These are phyloP conservation scores for Phylloscopus whistleri DNA, from an alignment of 2,113 vertebrate species.

Conservation along the genomic window DNA sequence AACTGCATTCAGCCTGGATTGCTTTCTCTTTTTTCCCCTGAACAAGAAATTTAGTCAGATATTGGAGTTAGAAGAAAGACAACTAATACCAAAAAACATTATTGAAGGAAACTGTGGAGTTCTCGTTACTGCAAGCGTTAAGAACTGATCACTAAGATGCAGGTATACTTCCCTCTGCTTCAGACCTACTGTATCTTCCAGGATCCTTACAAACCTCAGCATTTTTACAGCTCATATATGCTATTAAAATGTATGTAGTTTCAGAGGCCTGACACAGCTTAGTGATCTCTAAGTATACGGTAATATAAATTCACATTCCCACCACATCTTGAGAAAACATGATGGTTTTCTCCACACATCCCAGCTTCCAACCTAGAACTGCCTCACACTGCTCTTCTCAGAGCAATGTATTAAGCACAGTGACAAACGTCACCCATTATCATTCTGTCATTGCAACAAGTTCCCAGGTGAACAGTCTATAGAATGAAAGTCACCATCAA, in stretches of 20 bases:
- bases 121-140: neutral
- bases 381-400: neutral
- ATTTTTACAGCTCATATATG: neutral
- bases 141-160: neutral
- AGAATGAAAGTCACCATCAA: neutral
- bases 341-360: neutral
- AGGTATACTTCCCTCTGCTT: neutral
- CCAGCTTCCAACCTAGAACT: neutral
- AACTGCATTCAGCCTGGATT: neutral
- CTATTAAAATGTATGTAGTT: neutral
- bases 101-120: neutral
- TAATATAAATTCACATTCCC: neutral
- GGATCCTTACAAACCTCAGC: neutral
- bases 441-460: neutral
- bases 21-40: neutral
- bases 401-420: neutral
- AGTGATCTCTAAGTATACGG: neutral
- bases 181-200: neutral
- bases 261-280: neutral
- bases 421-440: neutral
- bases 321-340: neutral
- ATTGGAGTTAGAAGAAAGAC: neutral
- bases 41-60: neutral
- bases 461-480: neutral
- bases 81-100: neutral